phyloP scores from a whole-genome alignment of 1,140 invertebrate species.

The Drosophila sturtevanti region DNA sequence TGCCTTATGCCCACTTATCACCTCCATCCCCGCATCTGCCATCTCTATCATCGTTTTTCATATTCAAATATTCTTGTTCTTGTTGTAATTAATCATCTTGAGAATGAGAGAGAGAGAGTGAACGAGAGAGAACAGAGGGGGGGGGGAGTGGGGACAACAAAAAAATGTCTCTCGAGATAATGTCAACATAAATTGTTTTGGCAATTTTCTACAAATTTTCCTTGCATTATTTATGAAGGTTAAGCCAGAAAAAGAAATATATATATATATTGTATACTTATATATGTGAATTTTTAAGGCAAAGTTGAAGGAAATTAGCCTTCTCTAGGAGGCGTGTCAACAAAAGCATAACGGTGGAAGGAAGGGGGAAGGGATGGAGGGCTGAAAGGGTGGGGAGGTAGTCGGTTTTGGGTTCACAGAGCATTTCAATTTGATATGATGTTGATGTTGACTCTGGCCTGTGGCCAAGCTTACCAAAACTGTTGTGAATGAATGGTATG shows the following conservation, averaged over 20 bases:
- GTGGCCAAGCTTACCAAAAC: conserved; percentile 40
- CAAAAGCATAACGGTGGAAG: background rate
- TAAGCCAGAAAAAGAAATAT: background rate
- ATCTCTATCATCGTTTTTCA: conserved; percentile 66
- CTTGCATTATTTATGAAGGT: conserved; percentile 67
- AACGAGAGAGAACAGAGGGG: conserved; percentile 2
- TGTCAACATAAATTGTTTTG: conserved; percentile 80
- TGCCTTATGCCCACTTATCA: conserved; percentile 41
- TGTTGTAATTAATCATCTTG: conserved; percentile 71
- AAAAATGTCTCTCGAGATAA: conserved; percentile 78
- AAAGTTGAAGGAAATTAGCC: conserved; percentile 56
- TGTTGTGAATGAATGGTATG: too few relatives aligned
- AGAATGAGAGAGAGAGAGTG: conserved; percentile 16
- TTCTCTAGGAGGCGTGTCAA: conserved; percentile 28
- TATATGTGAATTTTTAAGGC: conserved; percentile 36
- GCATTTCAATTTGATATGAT: conserved; percentile 49
- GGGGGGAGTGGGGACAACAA: conserved; percentile 13
- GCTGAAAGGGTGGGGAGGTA: background rate
- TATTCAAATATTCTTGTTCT: conserved; percentile 64
- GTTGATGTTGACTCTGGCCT: conserved; percentile 60
- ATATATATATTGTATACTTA: too few relatives aligned
- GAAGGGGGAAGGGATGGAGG: too few relatives aligned
- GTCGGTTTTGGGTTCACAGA: background rate
- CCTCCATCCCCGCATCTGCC: conserved; percentile 18
- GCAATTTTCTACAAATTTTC: conserved; percentile 74